These are phyloP conservation scores for Rhagonycha fulva DNA, from an alignment of 2,888 invertebrate species.

Conservation along the genomic window DNA sequence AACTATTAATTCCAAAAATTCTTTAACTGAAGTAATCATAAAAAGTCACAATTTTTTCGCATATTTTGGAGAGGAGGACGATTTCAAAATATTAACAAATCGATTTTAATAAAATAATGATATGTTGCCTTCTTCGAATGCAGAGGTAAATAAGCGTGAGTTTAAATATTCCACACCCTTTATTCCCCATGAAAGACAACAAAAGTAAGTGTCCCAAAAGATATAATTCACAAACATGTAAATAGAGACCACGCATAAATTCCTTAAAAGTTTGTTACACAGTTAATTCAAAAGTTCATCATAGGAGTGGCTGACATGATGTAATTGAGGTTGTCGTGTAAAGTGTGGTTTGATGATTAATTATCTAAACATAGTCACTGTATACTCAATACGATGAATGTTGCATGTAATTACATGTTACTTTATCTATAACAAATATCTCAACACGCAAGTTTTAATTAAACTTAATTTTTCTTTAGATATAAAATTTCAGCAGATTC, in stretches of 20 bases:
- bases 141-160: not conserved
- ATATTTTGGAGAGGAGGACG: not conserved
- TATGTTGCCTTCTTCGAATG: not conserved
- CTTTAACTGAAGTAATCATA: not conserved
- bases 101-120: not conserved
- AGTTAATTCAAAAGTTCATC: slow-evolving; percentile 2
- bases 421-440: not conserved
- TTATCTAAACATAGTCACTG: slow-evolving; percentile 8
- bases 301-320: slow-evolving; percentile 7
- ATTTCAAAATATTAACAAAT: not conserved
- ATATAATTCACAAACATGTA: not conserved
- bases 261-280: not conserved
- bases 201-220: not conserved
- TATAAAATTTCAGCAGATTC: not conserved
- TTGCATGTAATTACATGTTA: slow-evolving; percentile 6
- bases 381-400: not conserved
- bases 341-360: slow-evolving; percentile 12
- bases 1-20: not conserved
- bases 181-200: not conserved
- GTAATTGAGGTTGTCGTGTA: slow-evolving; percentile 12
- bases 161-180: not conserved
- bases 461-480: not conserved
- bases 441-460: not conserved
- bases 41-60: not conserved
- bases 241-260: not conserved